These are phyloP conservation scores for Salvelinus alpinus DNA, from an alignment of 2,113 vertebrate species.

Conservation along the genomic window DNA sequence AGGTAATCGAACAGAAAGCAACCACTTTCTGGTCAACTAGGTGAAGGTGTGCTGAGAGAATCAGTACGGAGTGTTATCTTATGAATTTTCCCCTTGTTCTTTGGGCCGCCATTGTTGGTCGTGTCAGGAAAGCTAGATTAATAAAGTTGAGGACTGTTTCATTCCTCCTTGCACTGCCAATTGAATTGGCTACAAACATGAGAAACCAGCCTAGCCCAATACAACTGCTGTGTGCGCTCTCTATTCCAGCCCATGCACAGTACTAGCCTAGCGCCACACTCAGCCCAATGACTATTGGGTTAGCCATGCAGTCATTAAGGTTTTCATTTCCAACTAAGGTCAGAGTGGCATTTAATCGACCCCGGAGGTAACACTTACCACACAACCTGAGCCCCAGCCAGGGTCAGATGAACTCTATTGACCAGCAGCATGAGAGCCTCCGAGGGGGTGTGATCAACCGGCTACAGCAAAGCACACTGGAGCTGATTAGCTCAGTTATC, in stretches of 20 bases:
- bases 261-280: too few relatives aligned
- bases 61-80: too few relatives aligned
- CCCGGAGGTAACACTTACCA: conserved; percentile 54
- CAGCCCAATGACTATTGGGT: neutral
- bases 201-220: neutral
- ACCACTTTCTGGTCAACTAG: neutral
- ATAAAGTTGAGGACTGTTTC: neutral
- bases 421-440: conserved; percentile 58
- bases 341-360: conserved; percentile 53
- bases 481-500: neutral
- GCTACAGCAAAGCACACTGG: conserved; percentile 22
- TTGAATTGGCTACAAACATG: too few relatives aligned
- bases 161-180: too few relatives aligned
- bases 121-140: too few relatives aligned
- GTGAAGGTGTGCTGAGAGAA: too few relatives aligned
- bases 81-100: too few relatives aligned
- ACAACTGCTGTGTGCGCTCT: neutral
- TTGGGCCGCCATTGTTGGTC: too few relatives aligned
- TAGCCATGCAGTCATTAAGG: conserved; percentile 29
- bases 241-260: neutral
- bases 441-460: conserved; percentile 13
- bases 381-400: conserved; percentile 50
- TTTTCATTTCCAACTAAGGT: conserved; percentile 54
- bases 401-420: conserved; percentile 67
- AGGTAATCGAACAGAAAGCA: neutral